Evolutionary conservation across 2,888 invertebrate species (phyloP).

Genomic region (Euclidia mi): DNA sequence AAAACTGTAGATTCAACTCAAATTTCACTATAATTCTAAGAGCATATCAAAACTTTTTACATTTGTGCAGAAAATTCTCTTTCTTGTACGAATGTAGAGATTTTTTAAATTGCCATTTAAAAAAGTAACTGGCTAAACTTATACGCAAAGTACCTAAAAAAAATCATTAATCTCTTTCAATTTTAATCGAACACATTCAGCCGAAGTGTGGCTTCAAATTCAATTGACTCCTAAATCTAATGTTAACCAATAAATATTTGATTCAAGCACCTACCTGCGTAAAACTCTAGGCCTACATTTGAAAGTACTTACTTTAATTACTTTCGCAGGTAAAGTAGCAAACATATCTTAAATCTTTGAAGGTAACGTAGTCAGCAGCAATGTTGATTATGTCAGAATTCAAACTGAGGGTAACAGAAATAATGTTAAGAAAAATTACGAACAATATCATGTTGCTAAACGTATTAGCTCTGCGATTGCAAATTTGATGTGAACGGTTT

Average conservation of each 20-base stretch:
- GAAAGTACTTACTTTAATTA: slow-evolving; percentile 56
- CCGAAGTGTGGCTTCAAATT: not conserved
- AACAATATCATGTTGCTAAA: slow-evolving; percentile 33
- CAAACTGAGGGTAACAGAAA: slow-evolving; percentile 16
- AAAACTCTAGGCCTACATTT: slow-evolving; percentile 4
- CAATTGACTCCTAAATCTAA: slow-evolving; percentile 5
- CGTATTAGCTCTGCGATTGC: slow-evolving; percentile 9
- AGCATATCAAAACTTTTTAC: too few relatives aligned
- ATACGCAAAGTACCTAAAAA: not conserved
- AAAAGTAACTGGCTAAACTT: not conserved
- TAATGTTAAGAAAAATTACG: slow-evolving; percentile 17
- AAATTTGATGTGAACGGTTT: slow-evolving; percentile 19
- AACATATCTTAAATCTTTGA: slow-evolving; percentile 61
- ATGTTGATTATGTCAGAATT: slow-evolving; percentile 41
- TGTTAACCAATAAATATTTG: slow-evolving; percentile 3
- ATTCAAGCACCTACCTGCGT: not conserved
- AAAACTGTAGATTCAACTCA: too few relatives aligned
- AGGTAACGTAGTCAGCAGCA: slow-evolving; percentile 63
- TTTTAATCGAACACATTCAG: not conserved
- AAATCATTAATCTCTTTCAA: not conserved
- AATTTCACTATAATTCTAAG: too few relatives aligned
- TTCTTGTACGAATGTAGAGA: too few relatives aligned
- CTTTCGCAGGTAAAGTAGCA: slow-evolving; percentile 68
- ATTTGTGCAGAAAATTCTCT: too few relatives aligned
- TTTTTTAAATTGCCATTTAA: not conserved